These are phyloP conservation scores for Sebastes vulpes DNA, from an alignment of 2,797 vertebrate genomes.

Conservation along the genomic window DNA sequence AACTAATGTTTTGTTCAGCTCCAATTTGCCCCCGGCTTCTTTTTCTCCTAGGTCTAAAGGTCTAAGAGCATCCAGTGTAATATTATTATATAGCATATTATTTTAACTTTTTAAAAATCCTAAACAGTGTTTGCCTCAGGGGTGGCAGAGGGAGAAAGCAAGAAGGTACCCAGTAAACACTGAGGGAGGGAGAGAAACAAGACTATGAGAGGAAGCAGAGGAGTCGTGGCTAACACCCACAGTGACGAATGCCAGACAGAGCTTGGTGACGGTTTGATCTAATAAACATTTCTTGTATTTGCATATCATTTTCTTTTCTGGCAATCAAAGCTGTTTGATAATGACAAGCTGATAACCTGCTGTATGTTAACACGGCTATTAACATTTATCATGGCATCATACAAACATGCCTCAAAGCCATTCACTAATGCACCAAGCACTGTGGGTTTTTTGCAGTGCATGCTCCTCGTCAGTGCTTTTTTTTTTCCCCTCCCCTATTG, in stretches of 20 bases:
- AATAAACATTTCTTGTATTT: conserved; percentile 33
- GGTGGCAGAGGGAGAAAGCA: neutral
- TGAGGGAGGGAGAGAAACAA: neutral
- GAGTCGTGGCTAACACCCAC: conserved; percentile 28
- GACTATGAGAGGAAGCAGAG: conserved; percentile 15
- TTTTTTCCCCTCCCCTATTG: neutral
- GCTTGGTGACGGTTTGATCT: conserved; percentile 1
- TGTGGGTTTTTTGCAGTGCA: conserved; percentile 6
- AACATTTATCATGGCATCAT: conserved; percentile 26
- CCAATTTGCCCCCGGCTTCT: conserved; percentile 52
- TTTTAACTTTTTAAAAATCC: conserved; percentile 14
- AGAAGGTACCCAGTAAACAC: neutral
- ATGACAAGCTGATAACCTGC: conserved; percentile 37
- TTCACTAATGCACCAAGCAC: conserved; percentile 4
- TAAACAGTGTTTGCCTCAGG: conserved; percentile 4
- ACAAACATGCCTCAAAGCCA: conserved; percentile 37
- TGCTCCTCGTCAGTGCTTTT: neutral
- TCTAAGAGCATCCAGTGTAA: conserved; percentile 30
- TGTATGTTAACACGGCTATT: conserved; percentile 26
- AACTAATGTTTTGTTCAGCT: conserved; percentile 48
- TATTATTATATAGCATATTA: conserved; percentile 47
- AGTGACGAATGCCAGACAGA: conserved; percentile 14
- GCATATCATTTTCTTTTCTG: conserved; percentile 14
- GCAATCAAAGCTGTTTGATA: conserved; percentile 21
- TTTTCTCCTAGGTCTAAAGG: conserved; percentile 57